A percentile compares a stretch with the other conserved stretches of the same genome.
These are phyloP conservation scores for Dendrophyllia cribrosa DNA, from an alignment of 64 coral and sea anemone genomes.

Conservation along the genomic window DNA sequence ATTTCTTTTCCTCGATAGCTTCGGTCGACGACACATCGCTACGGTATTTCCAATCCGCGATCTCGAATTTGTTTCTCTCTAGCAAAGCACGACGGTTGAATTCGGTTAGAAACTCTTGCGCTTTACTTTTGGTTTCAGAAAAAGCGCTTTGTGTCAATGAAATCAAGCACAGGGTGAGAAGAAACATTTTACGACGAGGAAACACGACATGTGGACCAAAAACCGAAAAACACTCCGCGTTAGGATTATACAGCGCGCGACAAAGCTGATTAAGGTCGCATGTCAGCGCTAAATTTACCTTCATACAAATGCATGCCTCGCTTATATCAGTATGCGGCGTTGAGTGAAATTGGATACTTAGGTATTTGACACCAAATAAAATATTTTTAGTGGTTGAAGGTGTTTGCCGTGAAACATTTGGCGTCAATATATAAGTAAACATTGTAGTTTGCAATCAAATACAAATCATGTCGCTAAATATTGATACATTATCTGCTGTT, in stretches of 20 bases:
- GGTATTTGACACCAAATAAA: not conserved
- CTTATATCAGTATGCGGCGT: not conserved
- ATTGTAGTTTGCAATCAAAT: no score
- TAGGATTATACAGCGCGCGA: no score
- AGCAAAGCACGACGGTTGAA: constrained; percentile 16
- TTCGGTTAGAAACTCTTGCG: constrained; percentile 7
- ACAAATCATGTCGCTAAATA: no score
- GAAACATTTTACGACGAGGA: not conserved
- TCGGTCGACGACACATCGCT: constrained; percentile 66
- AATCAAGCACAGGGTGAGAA: not conserved
- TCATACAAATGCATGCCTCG: not conserved
- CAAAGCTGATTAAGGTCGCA: not conserved
- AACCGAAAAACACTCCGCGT: not conserved
- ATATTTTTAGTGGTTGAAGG: no score
- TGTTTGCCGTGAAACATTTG: no score
- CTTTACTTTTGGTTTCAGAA: not conserved
- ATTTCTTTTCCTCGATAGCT: not conserved
- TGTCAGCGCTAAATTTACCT: not conserved
- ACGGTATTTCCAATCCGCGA: constrained; percentile 47
- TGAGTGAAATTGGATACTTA: constrained; percentile 20
- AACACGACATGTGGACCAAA: not conserved
- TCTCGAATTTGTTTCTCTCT: not conserved
- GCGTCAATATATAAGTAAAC: no score
- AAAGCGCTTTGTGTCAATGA: not conserved
- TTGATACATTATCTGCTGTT: no score